Evolutionary conservation across 2,797 vertebrate genomes (phyloP), one percentile per base, ranked within the genome.

Genomic region (Cichlasoma orientale): DNA sequence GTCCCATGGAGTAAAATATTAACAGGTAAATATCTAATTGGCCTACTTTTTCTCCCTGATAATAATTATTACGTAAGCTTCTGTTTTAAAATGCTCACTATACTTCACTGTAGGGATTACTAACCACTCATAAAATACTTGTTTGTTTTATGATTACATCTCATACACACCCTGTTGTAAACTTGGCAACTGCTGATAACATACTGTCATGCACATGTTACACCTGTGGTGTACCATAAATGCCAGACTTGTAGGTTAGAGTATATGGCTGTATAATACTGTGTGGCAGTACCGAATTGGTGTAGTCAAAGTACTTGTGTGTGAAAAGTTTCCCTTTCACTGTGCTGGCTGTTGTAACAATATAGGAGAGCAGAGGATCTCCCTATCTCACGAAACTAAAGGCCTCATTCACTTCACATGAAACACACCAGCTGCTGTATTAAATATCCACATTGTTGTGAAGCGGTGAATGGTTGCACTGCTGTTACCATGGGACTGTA

Each of bases 371-470:
- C 83, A 78, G 71, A 83, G 72, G 36, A 90, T 89, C 89, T 88
- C 85, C 84, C 83, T 92, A 85, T 90, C 86, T 84, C 80, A 77
- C 33, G 57, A 88, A 92, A 89, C 91, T 78, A 82, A 93, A 90
- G 86, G 78, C 85, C 63, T 83, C 78, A 90, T 94, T 92, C 85
- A 90, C 59, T 44, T 79, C 79, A 79, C 92, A 90, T 90, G 89
- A 93, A 93, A 92, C 81, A 23, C 58, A 58, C 83, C 89, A 89
- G 90, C 93, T 91, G 91, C 88, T 72, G 94, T 91, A 93, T 94
- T 94, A 93, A 93, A 92, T 94, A 89, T 93, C 90, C 82, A 86
- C 90, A 92, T 91, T 92, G 86, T 93, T 88, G 84, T 90, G 75
- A 78, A 86, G 90, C 75, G 12, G 78, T 87, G 88, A 92, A 92